These are phyloP conservation scores for Alligator mississippiensis DNA, from an alignment of 2,113 vertebrate genomes.

Conservation along the genomic window DNA sequence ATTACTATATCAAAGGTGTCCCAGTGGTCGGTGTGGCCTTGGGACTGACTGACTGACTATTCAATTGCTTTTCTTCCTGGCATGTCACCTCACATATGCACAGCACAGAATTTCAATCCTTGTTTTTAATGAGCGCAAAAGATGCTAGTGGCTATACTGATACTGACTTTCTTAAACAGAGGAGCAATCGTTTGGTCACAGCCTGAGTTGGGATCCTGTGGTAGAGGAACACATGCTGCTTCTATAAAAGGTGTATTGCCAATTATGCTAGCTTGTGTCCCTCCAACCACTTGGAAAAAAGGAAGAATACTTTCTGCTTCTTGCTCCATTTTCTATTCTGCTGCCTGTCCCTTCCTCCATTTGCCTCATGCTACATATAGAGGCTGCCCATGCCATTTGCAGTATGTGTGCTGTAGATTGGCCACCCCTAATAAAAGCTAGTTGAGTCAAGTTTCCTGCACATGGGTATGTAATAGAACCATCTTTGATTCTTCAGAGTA, in stretches of 20 bases:
- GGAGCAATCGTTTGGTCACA: not conserved
- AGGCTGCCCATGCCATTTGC: too few species aligned
- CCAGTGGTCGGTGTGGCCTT: too few species aligned
- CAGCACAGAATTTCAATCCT: not conserved
- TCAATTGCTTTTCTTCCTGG: not conserved
- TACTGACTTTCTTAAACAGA: not conserved
- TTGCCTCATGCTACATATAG: too few species aligned
- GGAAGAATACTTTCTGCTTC: too few species aligned
- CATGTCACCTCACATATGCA: not conserved
- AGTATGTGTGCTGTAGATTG: too few species aligned
- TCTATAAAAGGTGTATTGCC: not conserved
- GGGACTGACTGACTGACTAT: too few species aligned
- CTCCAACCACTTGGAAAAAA: not conserved
- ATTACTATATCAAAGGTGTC: too few species aligned
- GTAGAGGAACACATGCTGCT: not conserved
- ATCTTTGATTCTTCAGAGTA: not conserved
- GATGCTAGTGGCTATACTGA: not conserved
- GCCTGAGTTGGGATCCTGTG: not conserved
- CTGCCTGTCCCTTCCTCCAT: too few species aligned
- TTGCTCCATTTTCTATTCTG: too few species aligned
- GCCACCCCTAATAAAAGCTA: too few species aligned
- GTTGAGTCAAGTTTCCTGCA: not conserved
- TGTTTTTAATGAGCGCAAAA: not conserved
- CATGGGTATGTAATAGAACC: not conserved
- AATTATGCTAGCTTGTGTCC: not conserved